phyloP scores from a whole-genome alignment of 2,113 vertebrate genomes.

The Gnathonemus echidnorhynchus region DNA sequence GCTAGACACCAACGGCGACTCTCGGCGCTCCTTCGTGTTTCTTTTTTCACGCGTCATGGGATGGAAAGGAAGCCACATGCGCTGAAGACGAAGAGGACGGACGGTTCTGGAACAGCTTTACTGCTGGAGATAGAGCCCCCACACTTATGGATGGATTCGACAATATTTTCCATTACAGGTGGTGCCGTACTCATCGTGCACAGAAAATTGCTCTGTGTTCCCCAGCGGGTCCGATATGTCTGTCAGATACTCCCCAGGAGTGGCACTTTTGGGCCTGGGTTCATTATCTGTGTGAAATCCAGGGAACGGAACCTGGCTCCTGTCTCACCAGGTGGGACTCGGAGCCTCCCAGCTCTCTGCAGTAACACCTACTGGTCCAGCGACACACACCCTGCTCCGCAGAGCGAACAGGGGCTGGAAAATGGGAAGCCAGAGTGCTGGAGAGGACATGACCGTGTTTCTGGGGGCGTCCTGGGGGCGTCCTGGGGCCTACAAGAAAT shows the following conservation, averaged over 20 bases:
- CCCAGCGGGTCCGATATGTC: background rate
- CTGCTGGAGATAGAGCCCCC: background rate
- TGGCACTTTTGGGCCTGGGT: background rate
- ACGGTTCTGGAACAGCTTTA: background rate
- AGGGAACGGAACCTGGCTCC: background rate
- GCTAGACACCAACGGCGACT: background rate
- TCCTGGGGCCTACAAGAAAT: background rate
- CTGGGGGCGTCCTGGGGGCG: background rate
- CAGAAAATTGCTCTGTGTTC: background rate
- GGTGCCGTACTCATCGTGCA: background rate
- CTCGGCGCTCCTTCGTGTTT: background rate
- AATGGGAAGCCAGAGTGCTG: background rate
- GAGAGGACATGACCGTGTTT: background rate
- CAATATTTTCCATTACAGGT: background rate
- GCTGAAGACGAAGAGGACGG: background rate
- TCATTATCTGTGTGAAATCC: background rate
- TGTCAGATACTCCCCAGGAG: background rate
- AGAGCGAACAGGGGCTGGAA: background rate
- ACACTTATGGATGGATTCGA: background rate
- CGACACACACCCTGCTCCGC: background rate
- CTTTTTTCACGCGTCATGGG: background rate
- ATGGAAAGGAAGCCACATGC: background rate
- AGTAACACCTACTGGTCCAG: background rate
- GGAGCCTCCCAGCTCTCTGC: background rate
- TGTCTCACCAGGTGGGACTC: background rate